Percentiles rank a stretch among this genome's conserved stretches.
phyloP scores from a whole-genome alignment of 53 echinoderm and acorn worm species.

The Echinarachnius parma region DNA sequence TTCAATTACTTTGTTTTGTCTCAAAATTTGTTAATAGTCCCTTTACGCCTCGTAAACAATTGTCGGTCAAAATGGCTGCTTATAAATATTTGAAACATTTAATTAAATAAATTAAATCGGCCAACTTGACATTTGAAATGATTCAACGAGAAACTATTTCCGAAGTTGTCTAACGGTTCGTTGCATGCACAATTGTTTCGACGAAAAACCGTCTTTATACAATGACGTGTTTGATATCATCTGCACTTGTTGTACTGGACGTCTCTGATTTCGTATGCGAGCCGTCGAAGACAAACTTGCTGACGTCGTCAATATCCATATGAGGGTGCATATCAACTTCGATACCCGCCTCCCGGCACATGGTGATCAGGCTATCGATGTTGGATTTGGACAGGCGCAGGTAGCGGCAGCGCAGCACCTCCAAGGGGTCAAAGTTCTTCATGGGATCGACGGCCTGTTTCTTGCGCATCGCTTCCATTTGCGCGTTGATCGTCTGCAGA shows the following conservation, averaged over 20 bases:
- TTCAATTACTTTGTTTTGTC: too few species aligned
- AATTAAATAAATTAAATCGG: too few species aligned
- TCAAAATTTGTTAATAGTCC: too few species aligned
- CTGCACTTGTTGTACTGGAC: slow-evolving; percentile 33
- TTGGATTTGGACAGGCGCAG: slow-evolving; percentile 62
- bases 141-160: too few species aligned
- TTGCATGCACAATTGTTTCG: too few species aligned
- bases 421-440: slow-evolving; percentile 51
- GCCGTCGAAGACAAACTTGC: slow-evolving; percentile 61
- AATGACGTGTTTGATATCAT: too few species aligned
- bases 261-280: background rate
- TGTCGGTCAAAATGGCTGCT: too few species aligned
- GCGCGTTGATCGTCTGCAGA: slow-evolving; percentile 27
- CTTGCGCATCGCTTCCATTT: slow-evolving; percentile 2
- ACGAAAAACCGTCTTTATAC: too few species aligned
- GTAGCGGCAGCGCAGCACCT: slow-evolving; percentile 61
- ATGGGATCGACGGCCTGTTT: background rate
- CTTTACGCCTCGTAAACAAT: too few species aligned
- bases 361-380: slow-evolving; percentile 41
- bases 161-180: too few species aligned
- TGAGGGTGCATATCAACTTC: slow-evolving; percentile 80
- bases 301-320: slow-evolving; percentile 64
- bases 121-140: too few species aligned
- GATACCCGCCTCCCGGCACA: slow-evolving; percentile 75
- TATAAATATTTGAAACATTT: too few species aligned